phyloP scores from a whole-genome alignment of 2,888 invertebrate species.

The Proisotoma minuta region DNA sequence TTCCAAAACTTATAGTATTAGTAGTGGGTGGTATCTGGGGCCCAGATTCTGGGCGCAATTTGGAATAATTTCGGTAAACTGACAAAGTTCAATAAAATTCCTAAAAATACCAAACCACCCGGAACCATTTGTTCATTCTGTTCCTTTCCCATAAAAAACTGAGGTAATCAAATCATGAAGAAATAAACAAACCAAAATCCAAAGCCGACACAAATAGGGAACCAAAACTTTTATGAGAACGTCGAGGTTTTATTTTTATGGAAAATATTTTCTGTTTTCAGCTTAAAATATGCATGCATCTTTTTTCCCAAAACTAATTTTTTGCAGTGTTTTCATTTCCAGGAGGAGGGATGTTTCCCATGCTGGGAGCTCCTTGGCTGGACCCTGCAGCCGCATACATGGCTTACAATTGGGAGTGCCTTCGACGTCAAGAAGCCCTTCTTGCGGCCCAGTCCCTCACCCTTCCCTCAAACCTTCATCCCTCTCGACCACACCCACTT shows the following conservation, averaged over 20 bases:
- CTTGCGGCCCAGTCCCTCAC: constrained; percentile 30
- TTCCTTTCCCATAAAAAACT: no score
- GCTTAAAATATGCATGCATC: no score
- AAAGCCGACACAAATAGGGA: no score
- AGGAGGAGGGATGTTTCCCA: constrained; percentile 64
- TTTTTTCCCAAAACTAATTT: constrained; percentile 8
- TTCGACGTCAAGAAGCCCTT: constrained; percentile 56
- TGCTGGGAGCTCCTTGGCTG: constrained; percentile 69
- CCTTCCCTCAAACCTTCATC: constrained; percentile 17
- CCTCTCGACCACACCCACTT: constrained; percentile 9
- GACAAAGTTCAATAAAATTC: background rate
- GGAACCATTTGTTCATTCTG: no score
- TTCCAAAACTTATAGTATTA: background rate
- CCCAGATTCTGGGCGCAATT: background rate
- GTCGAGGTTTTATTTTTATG: no score
- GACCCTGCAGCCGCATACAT: constrained; percentile 71
- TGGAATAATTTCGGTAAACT: constrained; percentile 11
- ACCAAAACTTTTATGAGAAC: no score
- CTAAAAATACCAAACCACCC: background rate
- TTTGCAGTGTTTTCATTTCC: constrained; percentile 45
- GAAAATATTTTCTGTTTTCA: no score
- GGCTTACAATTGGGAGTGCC: constrained; percentile 69
- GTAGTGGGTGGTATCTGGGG: background rate
- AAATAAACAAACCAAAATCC: constrained; percentile 35
- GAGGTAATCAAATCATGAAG: constrained; percentile 11